Evolutionary conservation across 2,113 vertebrate species (phyloP), one percentile per base, ranked within the genome.

Genomic region (Tragelaphus imberbis): DNA sequence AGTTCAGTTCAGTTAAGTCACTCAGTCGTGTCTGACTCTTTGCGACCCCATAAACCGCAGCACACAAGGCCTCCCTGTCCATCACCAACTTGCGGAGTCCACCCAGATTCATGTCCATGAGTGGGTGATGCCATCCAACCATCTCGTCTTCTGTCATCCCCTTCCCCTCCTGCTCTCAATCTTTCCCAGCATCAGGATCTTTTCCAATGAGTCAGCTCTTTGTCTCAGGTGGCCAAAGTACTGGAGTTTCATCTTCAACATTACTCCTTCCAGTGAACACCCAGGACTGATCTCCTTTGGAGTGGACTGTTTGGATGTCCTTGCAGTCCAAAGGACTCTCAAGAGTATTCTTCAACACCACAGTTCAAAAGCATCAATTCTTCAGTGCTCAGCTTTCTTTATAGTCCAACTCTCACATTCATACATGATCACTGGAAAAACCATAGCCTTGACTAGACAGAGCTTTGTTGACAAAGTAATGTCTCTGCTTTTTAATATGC

Each of bases 1-100:
- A 23, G 19, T 7, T 56, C 17, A 36, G n/a, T 68, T 68, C 33
- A 68, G 19, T 36, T 21, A 4, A 71, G n/a, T 71, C 1, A 0
- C n/a, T 71, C 65, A 71, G 17, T 71, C 0, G 2, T 21, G 65
- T 36, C n/a, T 0, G 19, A 71, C n/a, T 71, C n/a, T 36, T 68
- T 36, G n/a, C 2, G 5, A 71, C 65, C 4, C 0, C 0, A 36
- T 71, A 17, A 36, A 71, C 65, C 1, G 0, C n/a, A 71, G n/a
- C 65, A 21, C 0, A 0, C n/a, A 9, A 71, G 17, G 65, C 15
- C 17, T 19, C 65, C 65, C 65, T 68, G 33, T 68, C 1, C 8
- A 21, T 68, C 33, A 36, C 33, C 2, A 10, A 19, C 33, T n/a
- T 8, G 16, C 1, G 0, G 4, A 10, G 33, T 36, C 63, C 16